These are phyloP conservation scores for Ricordea florida DNA, from an alignment of 92 coral and sea anemone species.

Conservation along the genomic window DNA sequence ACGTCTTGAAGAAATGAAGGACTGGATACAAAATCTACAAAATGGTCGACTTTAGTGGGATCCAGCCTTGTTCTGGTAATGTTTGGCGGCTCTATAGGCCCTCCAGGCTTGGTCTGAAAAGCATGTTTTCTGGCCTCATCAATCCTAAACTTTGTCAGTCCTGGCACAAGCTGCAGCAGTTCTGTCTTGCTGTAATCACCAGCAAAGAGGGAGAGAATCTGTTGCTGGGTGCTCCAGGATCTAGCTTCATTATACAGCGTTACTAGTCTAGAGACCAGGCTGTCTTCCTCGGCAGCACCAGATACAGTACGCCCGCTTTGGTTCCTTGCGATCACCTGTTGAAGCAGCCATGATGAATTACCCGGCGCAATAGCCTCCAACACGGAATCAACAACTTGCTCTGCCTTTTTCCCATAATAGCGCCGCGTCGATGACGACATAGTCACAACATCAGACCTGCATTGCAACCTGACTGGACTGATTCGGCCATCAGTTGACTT, in stretches of 20 bases:
- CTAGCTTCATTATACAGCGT: constrained; percentile 25
- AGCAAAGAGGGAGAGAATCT: constrained; percentile 33
- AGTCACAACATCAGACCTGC: constrained; percentile 27
- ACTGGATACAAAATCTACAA: constrained; percentile 36
- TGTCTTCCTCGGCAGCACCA: constrained; percentile 11
- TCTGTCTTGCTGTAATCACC: constrained; percentile 23
- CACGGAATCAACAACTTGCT: constrained; percentile 34
- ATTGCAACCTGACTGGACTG: constrained; percentile 26
- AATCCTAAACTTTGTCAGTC: constrained; percentile 42
- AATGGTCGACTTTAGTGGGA: constrained; percentile 36
- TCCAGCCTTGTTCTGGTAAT: constrained; percentile 23
- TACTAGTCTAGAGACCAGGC: constrained; percentile 23
- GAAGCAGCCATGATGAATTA: constrained; percentile 45
- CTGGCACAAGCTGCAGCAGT: constrained; percentile 34
- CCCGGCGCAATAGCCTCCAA: constrained; percentile 53
- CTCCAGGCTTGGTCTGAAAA: constrained; percentile 31
- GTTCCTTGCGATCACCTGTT: constrained; percentile 15
- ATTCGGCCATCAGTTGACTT: constrained; percentile 26
- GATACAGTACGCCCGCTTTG: background rate
- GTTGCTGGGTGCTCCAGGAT: constrained; percentile 31
- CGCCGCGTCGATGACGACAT: constrained; percentile 5
- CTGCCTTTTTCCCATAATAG: constrained; percentile 43
- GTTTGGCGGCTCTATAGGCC: constrained; percentile 23
- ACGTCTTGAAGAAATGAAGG: constrained; percentile 41
- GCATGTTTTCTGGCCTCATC: no score